A percentile compares a stretch with the other conserved stretches of the same genome.
phyloP scores from a whole-genome alignment of 1,140 invertebrate genomes.

The Pygmarrhopalites habei region DNA sequence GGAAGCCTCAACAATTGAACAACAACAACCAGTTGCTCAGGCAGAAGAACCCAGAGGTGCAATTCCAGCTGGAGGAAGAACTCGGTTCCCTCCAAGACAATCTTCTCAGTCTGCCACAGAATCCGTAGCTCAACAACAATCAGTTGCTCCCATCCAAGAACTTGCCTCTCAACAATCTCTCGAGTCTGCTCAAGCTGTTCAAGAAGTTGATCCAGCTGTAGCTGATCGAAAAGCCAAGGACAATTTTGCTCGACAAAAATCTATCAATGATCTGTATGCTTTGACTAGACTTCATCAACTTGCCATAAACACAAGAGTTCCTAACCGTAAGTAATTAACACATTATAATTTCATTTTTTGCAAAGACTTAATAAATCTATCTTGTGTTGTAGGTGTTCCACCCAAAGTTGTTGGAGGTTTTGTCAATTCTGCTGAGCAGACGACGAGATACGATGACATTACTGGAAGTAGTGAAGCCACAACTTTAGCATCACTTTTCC shows the following conservation, averaged over 20 bases:
- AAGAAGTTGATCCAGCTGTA: constrained; percentile 1
- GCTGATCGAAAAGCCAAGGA: constrained; percentile 32
- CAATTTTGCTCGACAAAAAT: constrained; percentile 32
- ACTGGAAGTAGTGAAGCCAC: constrained; percentile 24
- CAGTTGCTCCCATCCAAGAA: background rate
- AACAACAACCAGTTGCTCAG: background rate
- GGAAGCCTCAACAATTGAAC: constrained; percentile 5
- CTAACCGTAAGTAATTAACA: constrained; percentile 24
- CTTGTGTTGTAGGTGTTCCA: constrained; percentile 4
- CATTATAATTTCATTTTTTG: background rate
- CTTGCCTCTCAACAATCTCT: constrained; percentile 3
- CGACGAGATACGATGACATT: constrained; percentile 16
- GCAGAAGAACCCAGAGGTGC: constrained; percentile 8
- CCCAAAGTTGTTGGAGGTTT: constrained; percentile 27
- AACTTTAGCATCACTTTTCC: constrained; percentile 20
- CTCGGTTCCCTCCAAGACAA: constrained; percentile 29
- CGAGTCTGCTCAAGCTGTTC: background rate
- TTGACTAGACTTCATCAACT: constrained; percentile 36
- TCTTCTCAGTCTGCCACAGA: constrained; percentile 5
- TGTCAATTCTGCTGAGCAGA: constrained; percentile 24
- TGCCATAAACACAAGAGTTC: constrained; percentile 29
- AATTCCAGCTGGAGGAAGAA: no score
- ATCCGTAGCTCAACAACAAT: background rate
- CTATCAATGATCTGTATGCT: constrained; percentile 36
- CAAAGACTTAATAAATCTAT: background rate